Percentiles rank a stretch among this genome's conserved stretches.
Evolutionary conservation across 2,797 vertebrate genomes (phyloP).

Genomic region (Bovichtus diacanthus): DNA sequence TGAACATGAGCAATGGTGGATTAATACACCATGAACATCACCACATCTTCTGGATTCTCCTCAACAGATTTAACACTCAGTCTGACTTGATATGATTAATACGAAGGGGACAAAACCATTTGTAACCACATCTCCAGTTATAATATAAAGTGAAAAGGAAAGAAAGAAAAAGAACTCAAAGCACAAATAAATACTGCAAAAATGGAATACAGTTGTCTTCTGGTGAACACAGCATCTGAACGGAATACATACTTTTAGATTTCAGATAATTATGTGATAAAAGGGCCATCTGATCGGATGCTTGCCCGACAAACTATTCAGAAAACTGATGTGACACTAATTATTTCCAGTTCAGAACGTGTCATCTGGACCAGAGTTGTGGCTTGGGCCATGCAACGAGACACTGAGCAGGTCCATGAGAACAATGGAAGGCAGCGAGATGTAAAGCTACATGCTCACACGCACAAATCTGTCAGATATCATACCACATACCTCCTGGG

Average conservation of each 20-base stretch:
- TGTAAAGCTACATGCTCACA: too few species aligned
- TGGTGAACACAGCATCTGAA: conserved; percentile 33
- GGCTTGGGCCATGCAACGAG: conserved; percentile 4
- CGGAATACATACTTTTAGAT: background rate
- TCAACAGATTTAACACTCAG: conserved; percentile 35
- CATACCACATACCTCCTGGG: too few species aligned
- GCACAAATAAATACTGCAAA: conserved; percentile 86
- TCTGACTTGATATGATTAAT: conserved; percentile 29
- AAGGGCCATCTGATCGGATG: background rate
- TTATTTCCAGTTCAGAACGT: background rate
- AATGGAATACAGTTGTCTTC: conserved; percentile 62
- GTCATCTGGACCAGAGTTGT: conserved; percentile 14
- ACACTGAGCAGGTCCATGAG: background rate
- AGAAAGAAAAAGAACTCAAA: conserved; percentile 72
- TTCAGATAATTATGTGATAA: conserved; percentile 15
- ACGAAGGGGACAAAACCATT: conserved; percentile 31
- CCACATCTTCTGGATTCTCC: background rate
- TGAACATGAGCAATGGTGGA: conserved; percentile 12
- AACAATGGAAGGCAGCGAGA: background rate
- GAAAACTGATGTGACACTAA: conserved; percentile 7
- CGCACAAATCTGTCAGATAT: background rate
- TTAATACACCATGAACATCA: background rate
- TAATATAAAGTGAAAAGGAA: conserved; percentile 54
- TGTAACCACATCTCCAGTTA: conserved; percentile 69
- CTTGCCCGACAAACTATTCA: conserved; percentile 12